Percentiles rank a stretch among this genome's conserved stretches.
Evolutionary conservation across 2,113 vertebrate genomes (phyloP).

Genomic region (Alligator mississippiensis): DNA sequence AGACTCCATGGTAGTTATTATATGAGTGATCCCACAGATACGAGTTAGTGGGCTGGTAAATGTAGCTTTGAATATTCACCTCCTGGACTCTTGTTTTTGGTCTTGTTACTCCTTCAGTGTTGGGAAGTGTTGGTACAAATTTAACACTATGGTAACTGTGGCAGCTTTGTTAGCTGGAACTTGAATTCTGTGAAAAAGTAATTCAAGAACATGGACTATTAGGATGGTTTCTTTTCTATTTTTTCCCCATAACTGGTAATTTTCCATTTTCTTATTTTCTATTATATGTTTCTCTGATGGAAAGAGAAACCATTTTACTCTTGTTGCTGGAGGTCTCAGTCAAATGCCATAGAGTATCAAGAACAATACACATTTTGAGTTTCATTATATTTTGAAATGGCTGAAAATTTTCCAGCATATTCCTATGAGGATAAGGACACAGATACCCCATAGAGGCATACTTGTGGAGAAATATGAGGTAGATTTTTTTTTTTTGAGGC

Average conservation of each 20-base stretch:
- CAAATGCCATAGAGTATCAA: not conserved
- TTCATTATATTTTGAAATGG: not conserved
- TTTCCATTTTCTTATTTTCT: not conserved
- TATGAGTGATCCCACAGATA: not conserved
- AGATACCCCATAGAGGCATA: conserved; percentile 6
- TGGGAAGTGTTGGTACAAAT: not conserved
- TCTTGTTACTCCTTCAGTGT: not conserved
- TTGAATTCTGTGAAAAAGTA: not conserved
- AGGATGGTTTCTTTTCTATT: not conserved
- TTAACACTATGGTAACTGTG: not conserved
- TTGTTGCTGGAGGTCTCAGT: not conserved
- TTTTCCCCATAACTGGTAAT: not conserved
- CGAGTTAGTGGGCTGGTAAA: not conserved
- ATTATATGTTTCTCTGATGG: not conserved
- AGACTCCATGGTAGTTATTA: not conserved
- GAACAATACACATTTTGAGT: not conserved
- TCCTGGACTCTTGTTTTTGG: not conserved
- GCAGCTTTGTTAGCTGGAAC: not conserved
- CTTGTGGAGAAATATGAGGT: not conserved
- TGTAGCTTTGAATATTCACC: not conserved
- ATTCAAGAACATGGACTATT: not conserved
- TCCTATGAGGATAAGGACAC: not conserved
- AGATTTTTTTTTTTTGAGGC: not conserved
- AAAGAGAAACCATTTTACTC: not conserved
- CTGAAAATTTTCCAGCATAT: not conserved